phyloP scores from a whole-genome alignment of 2,888 invertebrate species.

The Drosophila greeni region DNA sequence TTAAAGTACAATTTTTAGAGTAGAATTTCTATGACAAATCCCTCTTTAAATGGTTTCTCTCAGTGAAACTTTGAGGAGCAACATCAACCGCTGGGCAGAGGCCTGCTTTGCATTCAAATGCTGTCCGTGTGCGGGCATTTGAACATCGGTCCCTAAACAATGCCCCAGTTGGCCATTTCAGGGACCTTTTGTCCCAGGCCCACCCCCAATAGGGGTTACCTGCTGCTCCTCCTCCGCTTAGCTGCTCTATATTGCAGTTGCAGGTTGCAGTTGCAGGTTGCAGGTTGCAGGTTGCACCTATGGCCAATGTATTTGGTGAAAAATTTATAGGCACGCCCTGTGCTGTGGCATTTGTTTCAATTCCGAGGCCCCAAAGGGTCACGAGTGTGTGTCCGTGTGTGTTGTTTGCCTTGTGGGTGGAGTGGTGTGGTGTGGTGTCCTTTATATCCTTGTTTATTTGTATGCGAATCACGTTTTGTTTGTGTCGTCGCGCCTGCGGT shows the following conservation, averaged over 20 bases:
- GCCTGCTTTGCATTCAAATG: slow-evolving; percentile 66
- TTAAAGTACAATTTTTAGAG: not conserved
- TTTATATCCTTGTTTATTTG: slow-evolving; percentile 65
- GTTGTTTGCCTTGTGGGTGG: slow-evolving; percentile 5
- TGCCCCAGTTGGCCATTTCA: slow-evolving; percentile 64
- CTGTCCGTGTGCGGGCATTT: slow-evolving; percentile 55
- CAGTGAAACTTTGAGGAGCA: slow-evolving; percentile 12
- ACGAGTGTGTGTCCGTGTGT: slow-evolving; percentile 14
- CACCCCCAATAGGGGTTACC: slow-evolving; percentile 22
- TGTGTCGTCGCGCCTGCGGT: slow-evolving; percentile 73
- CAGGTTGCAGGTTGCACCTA: slow-evolving; percentile 38
- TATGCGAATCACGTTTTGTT: slow-evolving; percentile 71
- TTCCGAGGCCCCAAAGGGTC: slow-evolving; percentile 49
- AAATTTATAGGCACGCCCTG: slow-evolving; percentile 69
- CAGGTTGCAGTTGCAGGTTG: slow-evolving; percentile 41
- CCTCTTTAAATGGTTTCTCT: not conserved
- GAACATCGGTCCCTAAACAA: slow-evolving; percentile 56
- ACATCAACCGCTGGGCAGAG: slow-evolving; percentile 16
- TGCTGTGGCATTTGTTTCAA: slow-evolving; percentile 70
- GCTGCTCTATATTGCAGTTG: slow-evolving; percentile 13
- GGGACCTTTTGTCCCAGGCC: slow-evolving; percentile 30
- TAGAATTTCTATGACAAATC: not conserved
- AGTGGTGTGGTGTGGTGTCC: slow-evolving; percentile 4
- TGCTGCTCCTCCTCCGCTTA: slow-evolving; percentile 6
- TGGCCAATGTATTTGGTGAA: slow-evolving; percentile 68